These are phyloP conservation scores for Etheostoma spectabile DNA, from an alignment of 2,113 vertebrate species.

Conservation along the genomic window DNA sequence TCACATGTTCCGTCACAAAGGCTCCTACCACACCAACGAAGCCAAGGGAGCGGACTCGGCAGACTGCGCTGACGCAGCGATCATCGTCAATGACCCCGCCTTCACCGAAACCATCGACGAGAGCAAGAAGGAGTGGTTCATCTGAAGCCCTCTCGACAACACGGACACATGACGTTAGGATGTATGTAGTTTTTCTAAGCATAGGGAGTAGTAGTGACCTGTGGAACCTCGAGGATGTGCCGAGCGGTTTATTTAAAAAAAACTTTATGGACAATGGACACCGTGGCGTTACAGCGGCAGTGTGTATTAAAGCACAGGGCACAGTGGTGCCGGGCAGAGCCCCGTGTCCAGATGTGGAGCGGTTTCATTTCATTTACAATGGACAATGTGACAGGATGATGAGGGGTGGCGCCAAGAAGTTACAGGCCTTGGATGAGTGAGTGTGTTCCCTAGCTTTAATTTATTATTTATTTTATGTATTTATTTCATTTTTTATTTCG, in stretches of 20 bases:
- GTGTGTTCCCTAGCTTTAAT: slow-evolving; percentile 19
- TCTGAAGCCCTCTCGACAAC: slow-evolving; percentile 75
- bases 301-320: slow-evolving; percentile 42
- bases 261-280: slow-evolving; percentile 41
- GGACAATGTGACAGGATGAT: slow-evolving; percentile 18
- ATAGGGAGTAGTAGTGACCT: slow-evolving; percentile 37
- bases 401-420: slow-evolving; percentile 13
- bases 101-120: slow-evolving; percentile 99
- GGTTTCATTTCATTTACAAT: slow-evolving; percentile 11
- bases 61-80: slow-evolving; percentile 94
- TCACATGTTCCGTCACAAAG: slow-evolving; percentile 98
- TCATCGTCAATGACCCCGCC: slow-evolving; percentile 98
- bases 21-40: slow-evolving; percentile 98
- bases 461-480: slow-evolving; percentile 2
- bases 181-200: slow-evolving; percentile 60
- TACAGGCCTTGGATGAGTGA: slow-evolving; percentile 35
- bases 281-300: neutral
- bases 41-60: slow-evolving; percentile 97
- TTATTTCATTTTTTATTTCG: neutral
- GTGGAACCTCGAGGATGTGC: slow-evolving; percentile 15
- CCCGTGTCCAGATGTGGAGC: neutral
- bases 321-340: slow-evolving; percentile 14
- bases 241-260: slow-evolving; percentile 30
- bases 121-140: slow-evolving; percentile 99
- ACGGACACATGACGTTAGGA: slow-evolving; percentile 70